Base-by-base conservation (phyloP, 2,113 vertebrate genomes). In the Scopus umbretta region DNA sequence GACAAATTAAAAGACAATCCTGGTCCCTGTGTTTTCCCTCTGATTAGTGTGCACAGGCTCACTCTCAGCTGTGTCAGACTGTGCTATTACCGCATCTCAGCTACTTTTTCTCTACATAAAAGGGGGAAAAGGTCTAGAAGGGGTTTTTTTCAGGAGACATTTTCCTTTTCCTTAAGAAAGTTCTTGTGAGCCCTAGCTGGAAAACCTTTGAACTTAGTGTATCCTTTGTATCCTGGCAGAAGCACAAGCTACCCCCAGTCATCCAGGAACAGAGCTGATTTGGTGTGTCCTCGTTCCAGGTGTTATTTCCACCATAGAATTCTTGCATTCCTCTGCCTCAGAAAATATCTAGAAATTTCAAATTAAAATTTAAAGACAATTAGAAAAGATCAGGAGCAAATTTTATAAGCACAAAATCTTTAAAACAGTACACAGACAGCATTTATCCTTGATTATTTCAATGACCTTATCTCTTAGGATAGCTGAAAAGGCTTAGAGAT, bases 1-100 rank as follows among this genome's bases (percentile, higher is more conserved):
- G 89, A 45, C 38, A 97, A 97, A 97, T 93, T 95, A 95, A 97
- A 96, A 96, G 78, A 86, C 78, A 95, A 67, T 81, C 30, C 47
- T 55, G 6, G 73, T 25, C n/a, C 75, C 55, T 72, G 56, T 92
- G 65, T 92, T 92, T 91, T 93, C 63, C 56, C 63, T 80, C 92
- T 76, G 55, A 94, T 86, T 92, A 85, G 42, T 13, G 11, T 59
- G n/a, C 71, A 89, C 21, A 93, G 59, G 21, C 13, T 88, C 17
- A 2, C 70, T 63, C 61, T 86, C 43, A 86, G 38, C 82, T 93
- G 55, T 79, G 30, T 73, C 91, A 83, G 50, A 61, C 27, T 68
- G 20, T 56, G 26, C 20, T 68, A 43, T 79, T 78, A 66, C 27
- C 9, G 5, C n/a, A 80, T 21, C 42, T 56, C 61, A 79, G 66